Conservation (phyloP, 2,113 vertebrate genomes). For the Lethenteron reissneri region DNA sequence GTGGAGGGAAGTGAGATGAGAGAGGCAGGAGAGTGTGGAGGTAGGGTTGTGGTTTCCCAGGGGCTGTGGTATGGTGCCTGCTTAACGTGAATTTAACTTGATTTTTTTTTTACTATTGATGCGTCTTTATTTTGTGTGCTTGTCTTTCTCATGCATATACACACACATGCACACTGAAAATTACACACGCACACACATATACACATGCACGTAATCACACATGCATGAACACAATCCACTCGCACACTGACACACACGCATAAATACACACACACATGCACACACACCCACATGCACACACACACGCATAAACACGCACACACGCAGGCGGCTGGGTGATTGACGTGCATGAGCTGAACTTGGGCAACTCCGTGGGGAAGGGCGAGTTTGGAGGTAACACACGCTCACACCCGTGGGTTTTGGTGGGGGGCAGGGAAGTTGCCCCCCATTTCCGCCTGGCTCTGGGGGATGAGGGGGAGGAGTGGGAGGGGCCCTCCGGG, state of each 20-base stretch:
- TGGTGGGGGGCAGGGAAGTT: too few relatives aligned
- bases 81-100: background rate
- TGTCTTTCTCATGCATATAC: background rate
- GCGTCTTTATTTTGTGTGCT: background rate
- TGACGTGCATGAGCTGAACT: slow-evolving; percentile 61
- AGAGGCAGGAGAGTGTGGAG: too few relatives aligned
- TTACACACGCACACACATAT: background rate
- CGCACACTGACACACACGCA: too few relatives aligned
- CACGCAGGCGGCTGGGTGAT: slow-evolving; percentile 63
- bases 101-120: too few relatives aligned
- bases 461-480: too few relatives aligned
- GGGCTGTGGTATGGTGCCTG: too few relatives aligned
- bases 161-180: background rate
- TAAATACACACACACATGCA: background rate
- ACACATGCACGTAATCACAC: too few relatives aligned
- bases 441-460: too few relatives aligned
- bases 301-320: background rate
- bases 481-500: too few relatives aligned
- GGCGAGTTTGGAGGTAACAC: slow-evolving; percentile 74
- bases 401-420: background rate
- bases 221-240: too few relatives aligned
- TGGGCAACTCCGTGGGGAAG: slow-evolving; percentile 68
- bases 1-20: too few relatives aligned
- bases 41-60: too few relatives aligned
- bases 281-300: background rate